A percentile compares a stretch with the other conserved stretches of the same genome.
Conservation (phyloP, 2,797 vertebrate genomes). For the Ctenosaura bakeri region DNA sequence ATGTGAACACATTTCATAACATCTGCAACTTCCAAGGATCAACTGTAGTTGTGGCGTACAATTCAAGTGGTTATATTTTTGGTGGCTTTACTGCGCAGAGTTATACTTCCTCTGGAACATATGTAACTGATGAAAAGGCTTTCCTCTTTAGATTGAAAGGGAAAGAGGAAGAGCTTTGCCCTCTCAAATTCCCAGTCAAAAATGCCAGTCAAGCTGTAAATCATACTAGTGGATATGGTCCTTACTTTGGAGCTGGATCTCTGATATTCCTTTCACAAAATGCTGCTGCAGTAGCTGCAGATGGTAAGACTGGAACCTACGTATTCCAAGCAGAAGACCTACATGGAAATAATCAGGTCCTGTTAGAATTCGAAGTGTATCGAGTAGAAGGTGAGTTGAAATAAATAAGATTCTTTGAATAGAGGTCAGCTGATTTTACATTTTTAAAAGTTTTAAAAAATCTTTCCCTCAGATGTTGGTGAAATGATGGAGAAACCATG, state of each 20-base stretch:
- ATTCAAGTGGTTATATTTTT: slow-evolving; percentile 53
- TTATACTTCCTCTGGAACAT: slow-evolving; percentile 29
- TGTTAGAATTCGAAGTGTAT: slow-evolving; percentile 27
- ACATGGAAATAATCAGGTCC: slow-evolving; percentile 31
- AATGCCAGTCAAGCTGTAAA: background rate
- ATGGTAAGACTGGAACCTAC: slow-evolving; percentile 12
- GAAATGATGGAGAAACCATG: slow-evolving; percentile 1
- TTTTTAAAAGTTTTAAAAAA: background rate
- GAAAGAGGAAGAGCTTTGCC: background rate
- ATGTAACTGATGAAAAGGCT: slow-evolving; percentile 44
- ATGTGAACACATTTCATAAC: slow-evolving; percentile 13
- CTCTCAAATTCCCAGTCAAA: slow-evolving; percentile 47
- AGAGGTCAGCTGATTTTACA: background rate
- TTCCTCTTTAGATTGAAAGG: background rate
- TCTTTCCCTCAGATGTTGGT: slow-evolving; percentile 23
- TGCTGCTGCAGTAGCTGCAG: background rate
- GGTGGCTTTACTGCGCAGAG: slow-evolving; percentile 52
- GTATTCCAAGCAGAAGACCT: background rate
- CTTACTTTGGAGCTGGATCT: slow-evolving; percentile 48
- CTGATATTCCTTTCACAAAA: slow-evolving; percentile 19
- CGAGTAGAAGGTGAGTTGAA: slow-evolving; percentile 55
- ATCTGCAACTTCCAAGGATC: slow-evolving; percentile 45
- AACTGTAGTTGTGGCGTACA: slow-evolving; percentile 43
- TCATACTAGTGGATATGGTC: slow-evolving; percentile 6
- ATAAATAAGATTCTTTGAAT: background rate